phyloP scores from a whole-genome alignment of 2,797 vertebrate species.

The Lates japonicus region DNA sequence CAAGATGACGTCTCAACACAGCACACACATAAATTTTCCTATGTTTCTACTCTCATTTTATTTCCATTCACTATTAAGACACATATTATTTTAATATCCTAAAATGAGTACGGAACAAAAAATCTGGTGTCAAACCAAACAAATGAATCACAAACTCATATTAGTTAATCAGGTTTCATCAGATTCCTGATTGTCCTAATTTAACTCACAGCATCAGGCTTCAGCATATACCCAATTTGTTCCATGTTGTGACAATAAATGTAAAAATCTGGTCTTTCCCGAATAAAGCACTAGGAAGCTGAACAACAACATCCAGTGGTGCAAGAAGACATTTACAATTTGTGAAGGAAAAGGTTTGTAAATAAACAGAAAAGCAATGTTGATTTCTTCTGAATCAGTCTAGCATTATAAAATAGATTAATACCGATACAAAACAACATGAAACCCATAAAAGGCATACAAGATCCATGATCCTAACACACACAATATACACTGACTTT shows the following conservation, averaged over 20 bases:
- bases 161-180: constrained; percentile 45
- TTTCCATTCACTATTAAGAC: too few species aligned
- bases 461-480: background rate
- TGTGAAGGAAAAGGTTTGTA: background rate
- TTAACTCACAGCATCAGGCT: constrained; percentile 20
- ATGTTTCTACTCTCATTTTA: background rate
- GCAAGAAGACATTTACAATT: constrained; percentile 12
- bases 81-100: background rate
- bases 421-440: background rate
- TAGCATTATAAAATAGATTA: background rate
- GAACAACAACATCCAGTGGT: constrained; percentile 36
- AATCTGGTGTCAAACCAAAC: background rate
- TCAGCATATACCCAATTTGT: constrained; percentile 58
- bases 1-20: background rate
- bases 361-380: constrained; percentile 19
- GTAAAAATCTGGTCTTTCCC: constrained; percentile 65
- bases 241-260: constrained; percentile 73
- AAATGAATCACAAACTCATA: constrained; percentile 30
- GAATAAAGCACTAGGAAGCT: constrained; percentile 54
- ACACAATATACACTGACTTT: background rate
- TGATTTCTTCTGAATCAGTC: background rate
- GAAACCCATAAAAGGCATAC: background rate
- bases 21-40: constrained; percentile 4
- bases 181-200: constrained; percentile 28
- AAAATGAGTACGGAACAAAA: background rate